Percentiles rank a stretch among this genome's conserved stretches.
Evolutionary conservation across 2,888 invertebrate genomes (phyloP).

Genomic region (Ectropis crepuscularia): DNA sequence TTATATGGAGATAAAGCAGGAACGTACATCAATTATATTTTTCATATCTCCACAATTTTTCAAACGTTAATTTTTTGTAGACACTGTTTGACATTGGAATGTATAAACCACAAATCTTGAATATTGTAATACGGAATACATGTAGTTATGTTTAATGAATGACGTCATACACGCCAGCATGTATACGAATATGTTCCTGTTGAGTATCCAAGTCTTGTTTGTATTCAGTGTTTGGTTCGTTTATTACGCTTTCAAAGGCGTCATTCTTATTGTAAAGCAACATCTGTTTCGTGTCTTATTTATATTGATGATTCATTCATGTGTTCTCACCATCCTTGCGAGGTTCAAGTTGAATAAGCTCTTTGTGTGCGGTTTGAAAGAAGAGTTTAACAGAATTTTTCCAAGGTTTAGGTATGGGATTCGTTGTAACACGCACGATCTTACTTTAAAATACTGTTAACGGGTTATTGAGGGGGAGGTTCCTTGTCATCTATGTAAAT

Average conservation of each 20-base stretch:
- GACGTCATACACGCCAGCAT: constrained; percentile 12
- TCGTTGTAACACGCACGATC: not conserved
- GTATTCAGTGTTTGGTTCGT: constrained; percentile 24
- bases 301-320: constrained; percentile 28
- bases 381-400: constrained; percentile 1
- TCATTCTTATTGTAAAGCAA: constrained; percentile 27
- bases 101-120: not conserved
- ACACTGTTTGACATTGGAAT: not conserved
- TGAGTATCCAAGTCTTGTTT: constrained; percentile 18
- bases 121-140: not conserved
- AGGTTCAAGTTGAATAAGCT: constrained; percentile 16
- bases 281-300: constrained; percentile 30
- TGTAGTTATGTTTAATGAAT: constrained; percentile 10
- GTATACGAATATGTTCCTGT: constrained; percentile 7
- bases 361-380: constrained; percentile 3
- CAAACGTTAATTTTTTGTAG: not conserved
- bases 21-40: too few species aligned
- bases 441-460: too few species aligned
- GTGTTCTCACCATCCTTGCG: constrained; percentile 6
- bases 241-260: constrained; percentile 29
- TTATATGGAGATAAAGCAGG: too few species aligned
- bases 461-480: too few species aligned
- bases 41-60: too few species aligned
- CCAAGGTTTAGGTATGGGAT: not conserved
- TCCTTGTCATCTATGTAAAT: too few species aligned